Percentiles rank a stretch among this genome's conserved stretches.
Conservation (phyloP, 1,140 invertebrate genomes). For the Colletes latitarsis region DNA sequence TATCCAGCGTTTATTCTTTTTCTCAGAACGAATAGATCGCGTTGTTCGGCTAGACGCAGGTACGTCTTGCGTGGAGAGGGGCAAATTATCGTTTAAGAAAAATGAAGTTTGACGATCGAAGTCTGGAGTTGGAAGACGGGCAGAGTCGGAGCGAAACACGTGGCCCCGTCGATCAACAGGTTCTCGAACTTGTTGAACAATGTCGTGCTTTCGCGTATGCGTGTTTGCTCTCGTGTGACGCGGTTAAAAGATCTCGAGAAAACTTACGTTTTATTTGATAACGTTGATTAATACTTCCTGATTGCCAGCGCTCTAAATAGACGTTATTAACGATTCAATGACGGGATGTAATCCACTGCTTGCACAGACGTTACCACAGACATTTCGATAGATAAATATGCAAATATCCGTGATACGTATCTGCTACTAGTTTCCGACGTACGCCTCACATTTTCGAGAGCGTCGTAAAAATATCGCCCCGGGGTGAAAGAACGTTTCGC, state of each 20-base stretch:
- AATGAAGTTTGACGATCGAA: no score
- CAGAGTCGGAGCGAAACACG: background rate
- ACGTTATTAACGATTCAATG: background rate
- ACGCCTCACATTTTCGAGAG: constrained; percentile 23
- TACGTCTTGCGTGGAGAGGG: no score
- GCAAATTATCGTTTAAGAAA: no score
- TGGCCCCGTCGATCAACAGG: constrained; percentile 38
- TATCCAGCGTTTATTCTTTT: background rate
- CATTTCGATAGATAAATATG: background rate
- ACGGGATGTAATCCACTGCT: background rate
- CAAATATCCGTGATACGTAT: background rate
- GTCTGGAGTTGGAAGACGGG: background rate
- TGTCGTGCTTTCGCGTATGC: background rate
- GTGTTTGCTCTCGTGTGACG: background rate
- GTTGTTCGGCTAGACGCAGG: no score
- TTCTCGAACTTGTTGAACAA: background rate
- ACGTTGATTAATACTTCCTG: background rate
- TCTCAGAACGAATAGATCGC: background rate
- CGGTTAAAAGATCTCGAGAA: no score
- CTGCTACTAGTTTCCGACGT: background rate
- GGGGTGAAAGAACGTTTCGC: background rate
- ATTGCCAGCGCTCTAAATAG: background rate
- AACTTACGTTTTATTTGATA: background rate
- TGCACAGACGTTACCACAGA: background rate
- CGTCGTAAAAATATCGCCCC: background rate